Evolutionary conservation across 2,113 vertebrate species (phyloP), one percentile per base, ranked within the genome.

Genomic region (Oenanthe melanoleuca): DNA sequence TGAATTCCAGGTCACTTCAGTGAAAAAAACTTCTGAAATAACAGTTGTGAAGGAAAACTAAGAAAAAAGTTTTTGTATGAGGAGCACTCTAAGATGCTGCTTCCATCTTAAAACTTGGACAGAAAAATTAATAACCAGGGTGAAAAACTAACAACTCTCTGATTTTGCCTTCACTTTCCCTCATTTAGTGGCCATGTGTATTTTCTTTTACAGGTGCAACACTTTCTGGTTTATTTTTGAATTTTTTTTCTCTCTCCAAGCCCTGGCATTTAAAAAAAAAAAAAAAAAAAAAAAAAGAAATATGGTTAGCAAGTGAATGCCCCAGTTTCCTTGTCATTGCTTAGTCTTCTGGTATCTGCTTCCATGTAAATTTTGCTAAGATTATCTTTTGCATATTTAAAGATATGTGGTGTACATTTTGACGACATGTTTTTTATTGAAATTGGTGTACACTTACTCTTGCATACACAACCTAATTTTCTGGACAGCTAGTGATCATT

Each of bases 281-380:
- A 80, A n/a, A 45, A 45, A 45, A 45, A n/a, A n/a, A n/a, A n/a
- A n/a, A n/a, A n/a, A n/a, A n/a, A n/a, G 20, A 45, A 19, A 47
- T 40, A 22, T 56, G 5, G 4, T 88, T 80, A 25, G 8, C 77
- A 82, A 33, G 6, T 4, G 2, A 75, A 65, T 70, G 56, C 17
- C 42, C 42, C 23, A 73, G 28, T 86, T 95, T 77, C 17, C 61
- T 67, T 38, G 21, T 72, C 57, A 80, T 65, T 94, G 85, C 37
- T 93, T 88, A 89, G 33, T 73, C 64, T 92, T 80, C 31, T 92
- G 86, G 74, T 94, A 95, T 83, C 6, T 78, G 34, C 23, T 74
- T 64, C n/a, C 26, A 37, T 57, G n/a, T 73, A 91, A 53, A 34
- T 88, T 93, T 75, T 73, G 42, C 11, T 79, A 89, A 57, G 26